phyloP scores from a whole-genome alignment of 1,140 invertebrate genomes.

The Drosophila athabasca region DNA sequence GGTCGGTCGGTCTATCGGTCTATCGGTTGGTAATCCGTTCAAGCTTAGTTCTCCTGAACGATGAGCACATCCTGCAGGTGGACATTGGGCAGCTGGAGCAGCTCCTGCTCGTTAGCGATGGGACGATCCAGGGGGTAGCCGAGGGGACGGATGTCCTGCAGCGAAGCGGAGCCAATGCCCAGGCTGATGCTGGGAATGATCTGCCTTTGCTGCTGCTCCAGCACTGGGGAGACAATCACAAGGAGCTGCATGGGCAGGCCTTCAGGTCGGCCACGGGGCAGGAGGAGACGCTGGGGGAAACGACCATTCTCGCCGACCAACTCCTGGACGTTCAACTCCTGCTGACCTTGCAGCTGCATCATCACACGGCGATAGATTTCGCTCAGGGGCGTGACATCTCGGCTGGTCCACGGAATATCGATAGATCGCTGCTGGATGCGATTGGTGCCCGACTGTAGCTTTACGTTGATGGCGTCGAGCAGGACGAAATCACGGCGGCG shows the following conservation, averaged over 20 bases:
- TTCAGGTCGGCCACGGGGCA: slow-evolving; percentile 86
- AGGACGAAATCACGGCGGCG: slow-evolving; percentile 87
- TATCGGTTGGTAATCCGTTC: not conserved
- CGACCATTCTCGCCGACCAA: slow-evolving; percentile 84
- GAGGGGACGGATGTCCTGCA: slow-evolving; percentile 60
- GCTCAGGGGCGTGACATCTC: slow-evolving; percentile 86
- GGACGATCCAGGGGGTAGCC: slow-evolving; percentile 84
- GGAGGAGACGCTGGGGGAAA: slow-evolving; percentile 86
- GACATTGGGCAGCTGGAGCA: slow-evolving; percentile 73
- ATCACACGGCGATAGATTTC: slow-evolving; percentile 86
- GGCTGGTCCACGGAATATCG: slow-evolving; percentile 86
- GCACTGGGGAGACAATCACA: slow-evolving; percentile 83
- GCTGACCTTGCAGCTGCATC: slow-evolving; percentile 81
- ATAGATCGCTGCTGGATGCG: slow-evolving; percentile 87
- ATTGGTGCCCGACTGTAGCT: slow-evolving; percentile 87
- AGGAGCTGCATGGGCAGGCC: slow-evolving; percentile 87
- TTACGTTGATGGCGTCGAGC: slow-evolving; percentile 87
- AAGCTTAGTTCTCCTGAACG: slow-evolving; percentile 62
- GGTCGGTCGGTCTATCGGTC: slow-evolving; percentile 16
- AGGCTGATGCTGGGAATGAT: slow-evolving; percentile 36
- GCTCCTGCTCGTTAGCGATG: slow-evolving; percentile 64
- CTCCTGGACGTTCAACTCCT: slow-evolving; percentile 76
- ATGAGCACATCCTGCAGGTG: slow-evolving; percentile 78
- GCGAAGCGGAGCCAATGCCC: slow-evolving; percentile 48
- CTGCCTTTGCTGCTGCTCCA: slow-evolving; percentile 6